Conservation (phyloP, 2,113 vertebrate species). For the Cygnus atratus region DNA sequence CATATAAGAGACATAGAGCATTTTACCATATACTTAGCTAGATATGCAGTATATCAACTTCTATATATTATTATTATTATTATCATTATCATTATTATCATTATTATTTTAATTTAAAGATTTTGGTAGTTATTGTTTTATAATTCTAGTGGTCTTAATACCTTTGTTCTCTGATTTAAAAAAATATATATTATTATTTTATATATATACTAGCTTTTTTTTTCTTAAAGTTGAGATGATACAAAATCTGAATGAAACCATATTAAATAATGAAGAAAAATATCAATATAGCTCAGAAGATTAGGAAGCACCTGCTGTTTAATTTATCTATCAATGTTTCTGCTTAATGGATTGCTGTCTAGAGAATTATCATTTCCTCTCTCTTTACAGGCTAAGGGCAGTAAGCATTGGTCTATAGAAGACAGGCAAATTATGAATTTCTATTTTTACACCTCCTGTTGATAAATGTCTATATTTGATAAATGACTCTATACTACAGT, state of each 20-base stretch:
- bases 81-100: not conserved
- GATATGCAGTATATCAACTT: not conserved
- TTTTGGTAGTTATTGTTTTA: not conserved
- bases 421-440: not conserved
- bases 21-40: not conserved
- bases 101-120: not conserved
- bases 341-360: conserved; percentile 30
- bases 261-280: not conserved
- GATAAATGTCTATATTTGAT: not conserved
- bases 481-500: not conserved
- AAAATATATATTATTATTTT: not conserved
- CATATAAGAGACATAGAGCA: not conserved
- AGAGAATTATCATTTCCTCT: conserved; percentile 8
- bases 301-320: not conserved
- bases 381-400: not conserved
- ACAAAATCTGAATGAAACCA: not conserved
- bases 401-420: conserved; percentile 25
- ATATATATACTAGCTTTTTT: not conserved
- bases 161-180: not conserved
- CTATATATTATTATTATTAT: not conserved
- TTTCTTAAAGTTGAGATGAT: not conserved
- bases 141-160: not conserved
- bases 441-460: not conserved
- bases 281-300: not conserved
- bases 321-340: conserved; percentile 2